Conservation (phyloP, 2,113 vertebrate species). For the Myanophis thanlyinensis region DNA sequence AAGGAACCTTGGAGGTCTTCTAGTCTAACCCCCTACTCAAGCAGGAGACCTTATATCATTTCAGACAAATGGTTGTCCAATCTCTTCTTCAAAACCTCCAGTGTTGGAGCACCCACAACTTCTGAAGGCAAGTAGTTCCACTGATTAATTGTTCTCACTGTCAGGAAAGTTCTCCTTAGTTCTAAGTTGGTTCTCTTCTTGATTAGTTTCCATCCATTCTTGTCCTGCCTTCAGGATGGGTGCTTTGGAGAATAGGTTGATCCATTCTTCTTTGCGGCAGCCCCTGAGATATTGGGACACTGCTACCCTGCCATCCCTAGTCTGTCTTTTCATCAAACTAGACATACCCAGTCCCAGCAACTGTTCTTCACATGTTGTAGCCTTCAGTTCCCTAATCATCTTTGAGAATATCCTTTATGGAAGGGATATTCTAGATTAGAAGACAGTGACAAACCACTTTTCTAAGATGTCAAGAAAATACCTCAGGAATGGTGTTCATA, state of each 20-base stretch:
- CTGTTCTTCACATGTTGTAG: background rate
- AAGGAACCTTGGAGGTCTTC: background rate
- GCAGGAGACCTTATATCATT: background rate
- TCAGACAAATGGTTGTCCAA: background rate
- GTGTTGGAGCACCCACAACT: background rate
- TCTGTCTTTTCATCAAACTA: background rate
- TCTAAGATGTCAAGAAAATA: background rate
- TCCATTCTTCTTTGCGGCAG: background rate
- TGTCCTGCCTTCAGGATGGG: background rate
- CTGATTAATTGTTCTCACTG: background rate
- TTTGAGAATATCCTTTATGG: background rate
- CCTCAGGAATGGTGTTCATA: background rate
- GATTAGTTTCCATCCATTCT: background rate
- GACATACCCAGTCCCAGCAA: background rate
- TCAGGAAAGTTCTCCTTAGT: background rate
- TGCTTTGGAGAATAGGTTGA: background rate
- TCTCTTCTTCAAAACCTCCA: background rate
- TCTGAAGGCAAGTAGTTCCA: background rate
- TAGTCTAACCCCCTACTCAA: background rate
- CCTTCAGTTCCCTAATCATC: background rate
- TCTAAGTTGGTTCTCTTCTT: background rate
- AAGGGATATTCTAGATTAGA: background rate
- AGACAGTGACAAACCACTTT: background rate
- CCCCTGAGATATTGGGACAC: background rate
- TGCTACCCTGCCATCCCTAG: background rate